phyloP scores from a whole-genome alignment of 1,140 invertebrate species.

The Arctopsyche grandis region DNA sequence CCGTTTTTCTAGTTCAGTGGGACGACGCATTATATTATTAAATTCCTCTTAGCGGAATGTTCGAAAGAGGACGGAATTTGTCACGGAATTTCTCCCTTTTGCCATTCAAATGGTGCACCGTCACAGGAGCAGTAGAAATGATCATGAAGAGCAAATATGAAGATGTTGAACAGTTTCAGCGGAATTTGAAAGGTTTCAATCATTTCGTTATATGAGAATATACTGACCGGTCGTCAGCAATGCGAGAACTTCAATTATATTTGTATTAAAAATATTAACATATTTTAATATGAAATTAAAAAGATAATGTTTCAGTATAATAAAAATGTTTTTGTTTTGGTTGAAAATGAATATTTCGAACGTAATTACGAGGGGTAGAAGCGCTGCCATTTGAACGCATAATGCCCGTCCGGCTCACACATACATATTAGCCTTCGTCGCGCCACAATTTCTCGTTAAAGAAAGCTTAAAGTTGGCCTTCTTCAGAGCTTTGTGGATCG shows the following conservation, averaged over 20 bases:
- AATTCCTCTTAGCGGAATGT: conserved; percentile 21
- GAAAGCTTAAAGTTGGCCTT: conserved; percentile 34
- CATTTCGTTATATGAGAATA: no score
- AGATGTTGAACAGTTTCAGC: neutral
- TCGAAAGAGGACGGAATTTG: conserved; percentile 22
- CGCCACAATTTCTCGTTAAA: conserved; percentile 35
- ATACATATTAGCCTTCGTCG: conserved; percentile 1
- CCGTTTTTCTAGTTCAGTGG: conserved; percentile 12
- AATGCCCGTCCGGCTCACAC: neutral
- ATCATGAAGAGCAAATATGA: neutral
- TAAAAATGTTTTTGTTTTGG: no score
- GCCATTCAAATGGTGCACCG: conserved; percentile 3
- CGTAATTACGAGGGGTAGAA: no score
- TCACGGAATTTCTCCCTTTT: conserved; percentile 9
- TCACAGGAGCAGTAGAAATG: neutral
- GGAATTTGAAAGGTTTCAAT: no score
- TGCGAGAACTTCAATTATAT: no score
- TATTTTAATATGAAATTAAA: no score
- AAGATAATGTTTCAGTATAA: no score
- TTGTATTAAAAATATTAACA: no score
- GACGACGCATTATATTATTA: conserved; percentile 18
- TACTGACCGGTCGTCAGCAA: no score
- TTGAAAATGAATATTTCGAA: no score
- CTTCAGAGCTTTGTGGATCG: conserved; percentile 26
- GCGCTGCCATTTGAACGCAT: neutral